Conservation (phyloP, 2,113 vertebrate genomes). For the Heptranchias perlo region DNA sequence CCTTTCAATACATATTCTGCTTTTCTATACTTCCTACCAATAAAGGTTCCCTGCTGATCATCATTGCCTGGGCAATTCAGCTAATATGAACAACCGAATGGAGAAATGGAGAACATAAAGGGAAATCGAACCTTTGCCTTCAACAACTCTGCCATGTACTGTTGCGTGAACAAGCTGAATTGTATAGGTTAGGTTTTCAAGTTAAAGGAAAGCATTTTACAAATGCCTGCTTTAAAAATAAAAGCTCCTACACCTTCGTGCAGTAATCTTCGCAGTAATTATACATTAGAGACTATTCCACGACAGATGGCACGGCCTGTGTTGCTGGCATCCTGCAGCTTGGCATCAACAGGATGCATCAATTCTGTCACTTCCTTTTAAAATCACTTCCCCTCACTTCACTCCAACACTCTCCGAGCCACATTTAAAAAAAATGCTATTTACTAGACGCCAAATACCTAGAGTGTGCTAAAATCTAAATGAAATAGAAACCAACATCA, state of each 20-base stretch:
- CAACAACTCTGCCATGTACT: background rate
- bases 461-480: background rate
- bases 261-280: background rate
- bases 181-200: background rate
- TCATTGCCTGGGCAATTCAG: background rate
- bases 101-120: background rate
- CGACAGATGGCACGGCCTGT: slow-evolving; percentile 13
- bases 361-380: background rate
- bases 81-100: background rate
- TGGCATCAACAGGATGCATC: background rate
- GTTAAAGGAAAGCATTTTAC: background rate
- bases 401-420: no score
- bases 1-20: no score
- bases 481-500: background rate
- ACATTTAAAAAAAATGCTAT: background rate
- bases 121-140: background rate
- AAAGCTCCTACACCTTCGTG: background rate
- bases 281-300: background rate
- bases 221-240: background rate
- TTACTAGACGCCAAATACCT: background rate
- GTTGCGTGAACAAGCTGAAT: background rate
- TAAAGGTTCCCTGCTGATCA: background rate
- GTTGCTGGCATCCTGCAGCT: background rate
- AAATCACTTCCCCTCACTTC: background rate
- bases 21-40: no score